Base-by-base conservation (phyloP, 2,888 invertebrate species). In the Papilio elwesi region DNA sequence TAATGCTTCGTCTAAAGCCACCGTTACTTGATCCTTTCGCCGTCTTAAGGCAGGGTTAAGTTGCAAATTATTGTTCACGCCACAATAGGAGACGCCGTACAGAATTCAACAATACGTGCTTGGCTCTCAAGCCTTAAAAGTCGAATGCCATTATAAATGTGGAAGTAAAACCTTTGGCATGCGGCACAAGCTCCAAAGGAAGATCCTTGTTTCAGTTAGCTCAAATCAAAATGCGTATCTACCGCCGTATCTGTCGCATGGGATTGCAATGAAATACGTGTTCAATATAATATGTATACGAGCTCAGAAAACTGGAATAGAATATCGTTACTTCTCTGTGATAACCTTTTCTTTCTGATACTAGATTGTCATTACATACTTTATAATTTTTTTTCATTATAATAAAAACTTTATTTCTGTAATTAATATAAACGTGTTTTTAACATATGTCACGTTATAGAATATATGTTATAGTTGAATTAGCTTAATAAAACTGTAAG, bases 51-150 rank as follows among this genome's bases (percentile, higher is more conserved):
- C 78, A 78, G 80, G 86, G 84, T 86, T 85, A 81, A 80, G 82
- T 86, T 87, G 87, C 87, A 89, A 89, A 90, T 89, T 90, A 87
- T 87, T 86, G 86, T 87, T 85, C 83, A 82, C 83, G 81, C 85
- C 83, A 86, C 85, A 87, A 87, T 86, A 83, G 86, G 80, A 80
- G 83, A 84, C 83, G 79, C 73, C 69, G 78, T 81, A 83, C 82
- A 83, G 78, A 78, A 81, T 79, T 79, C 81, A 82, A 87, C 85
- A 85, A 85, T 85, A 82, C 83, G 83, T 83, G 80, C 81, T 81
- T 78, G 78, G 78, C 77, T 79, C 77, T 78, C 77, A 77, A 75
- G 80, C 85, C 86, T 84, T 85, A 85, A 85, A 87, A 84, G 85
- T 85, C 83, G 78, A 83, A 82, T 83, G 81, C 84, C 83, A 82